Evolutionary conservation across 2,888 invertebrate species (phyloP).

Genomic region (Hymenopus coronatus): DNA sequence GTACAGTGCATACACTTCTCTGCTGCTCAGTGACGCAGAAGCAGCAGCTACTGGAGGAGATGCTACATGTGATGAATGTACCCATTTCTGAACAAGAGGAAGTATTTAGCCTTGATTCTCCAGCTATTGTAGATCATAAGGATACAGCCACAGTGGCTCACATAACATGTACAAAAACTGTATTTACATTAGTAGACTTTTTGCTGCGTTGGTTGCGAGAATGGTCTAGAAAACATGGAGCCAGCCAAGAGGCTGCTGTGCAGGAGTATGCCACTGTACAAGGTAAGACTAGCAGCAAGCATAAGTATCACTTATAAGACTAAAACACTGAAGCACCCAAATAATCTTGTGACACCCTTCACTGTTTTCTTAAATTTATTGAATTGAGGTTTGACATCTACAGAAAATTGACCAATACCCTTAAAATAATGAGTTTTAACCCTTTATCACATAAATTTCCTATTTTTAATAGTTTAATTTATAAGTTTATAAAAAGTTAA

Average conservation of each 20-base stretch:
- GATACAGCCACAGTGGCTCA: neutral
- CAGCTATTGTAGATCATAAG: neutral
- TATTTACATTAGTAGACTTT: slow-evolving; percentile 73
- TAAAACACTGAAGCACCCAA: no score
- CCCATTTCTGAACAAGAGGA: neutral
- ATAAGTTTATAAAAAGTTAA: no score
- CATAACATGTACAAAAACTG: slow-evolving; percentile 37
- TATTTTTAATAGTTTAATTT: no score
- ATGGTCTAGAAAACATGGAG: slow-evolving; percentile 46
- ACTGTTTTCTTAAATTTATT: no score
- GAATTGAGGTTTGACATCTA: no score
- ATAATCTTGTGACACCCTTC: no score
- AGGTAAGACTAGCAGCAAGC: neutral
- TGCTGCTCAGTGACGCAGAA: neutral
- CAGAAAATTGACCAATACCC: no score
- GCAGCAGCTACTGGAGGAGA: slow-evolving; percentile 12
- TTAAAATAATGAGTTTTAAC: no score
- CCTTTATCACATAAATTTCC: no score
- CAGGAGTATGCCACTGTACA: neutral
- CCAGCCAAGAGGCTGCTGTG: neutral
- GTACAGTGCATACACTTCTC: slow-evolving; percentile 15
- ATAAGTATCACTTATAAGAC: no score
- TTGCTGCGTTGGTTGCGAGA: slow-evolving; percentile 71
- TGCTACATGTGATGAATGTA: neutral
- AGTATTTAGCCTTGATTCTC: neutral